Evolutionary conservation across 2,888 invertebrate genomes (phyloP).

Genomic region (Andrena flavipes): DNA sequence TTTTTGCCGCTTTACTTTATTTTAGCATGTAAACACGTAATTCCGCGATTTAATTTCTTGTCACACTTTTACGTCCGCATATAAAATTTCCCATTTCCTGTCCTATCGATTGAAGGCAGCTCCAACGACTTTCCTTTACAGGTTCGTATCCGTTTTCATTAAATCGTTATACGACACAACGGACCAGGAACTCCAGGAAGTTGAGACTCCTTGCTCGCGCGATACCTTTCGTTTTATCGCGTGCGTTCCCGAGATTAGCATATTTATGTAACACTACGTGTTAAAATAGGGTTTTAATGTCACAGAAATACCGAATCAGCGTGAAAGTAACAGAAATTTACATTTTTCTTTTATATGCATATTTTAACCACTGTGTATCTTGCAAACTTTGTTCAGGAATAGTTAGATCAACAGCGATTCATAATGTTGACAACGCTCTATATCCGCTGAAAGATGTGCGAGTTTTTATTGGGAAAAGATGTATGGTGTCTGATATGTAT

Average conservation of each 20-base stretch:
- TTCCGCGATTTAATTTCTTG: background rate
- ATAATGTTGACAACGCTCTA: background rate
- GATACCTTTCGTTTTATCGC: background rate
- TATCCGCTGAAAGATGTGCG: background rate
- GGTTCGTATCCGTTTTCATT: background rate
- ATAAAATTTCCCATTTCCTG: background rate
- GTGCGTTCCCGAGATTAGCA: background rate
- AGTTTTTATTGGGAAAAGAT: slow-evolving; percentile 4
- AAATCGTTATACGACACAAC: background rate
- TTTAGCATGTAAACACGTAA: background rate
- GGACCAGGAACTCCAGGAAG: background rate
- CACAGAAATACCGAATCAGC: background rate
- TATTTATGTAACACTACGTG: background rate
- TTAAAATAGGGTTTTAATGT: background rate
- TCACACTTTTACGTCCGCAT: background rate
- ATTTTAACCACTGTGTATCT: background rate
- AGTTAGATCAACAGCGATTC: background rate
- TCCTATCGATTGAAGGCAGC: background rate
- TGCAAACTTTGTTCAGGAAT: background rate
- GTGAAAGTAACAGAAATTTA: background rate
- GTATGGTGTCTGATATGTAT: slow-evolving; percentile 10
- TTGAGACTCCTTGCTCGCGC: background rate
- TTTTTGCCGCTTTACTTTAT: too few relatives aligned
- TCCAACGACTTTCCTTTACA: background rate
- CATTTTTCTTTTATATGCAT: background rate